Conservation (phyloP, 2,888 invertebrate genomes). For the Andrena hattorfiana region DNA sequence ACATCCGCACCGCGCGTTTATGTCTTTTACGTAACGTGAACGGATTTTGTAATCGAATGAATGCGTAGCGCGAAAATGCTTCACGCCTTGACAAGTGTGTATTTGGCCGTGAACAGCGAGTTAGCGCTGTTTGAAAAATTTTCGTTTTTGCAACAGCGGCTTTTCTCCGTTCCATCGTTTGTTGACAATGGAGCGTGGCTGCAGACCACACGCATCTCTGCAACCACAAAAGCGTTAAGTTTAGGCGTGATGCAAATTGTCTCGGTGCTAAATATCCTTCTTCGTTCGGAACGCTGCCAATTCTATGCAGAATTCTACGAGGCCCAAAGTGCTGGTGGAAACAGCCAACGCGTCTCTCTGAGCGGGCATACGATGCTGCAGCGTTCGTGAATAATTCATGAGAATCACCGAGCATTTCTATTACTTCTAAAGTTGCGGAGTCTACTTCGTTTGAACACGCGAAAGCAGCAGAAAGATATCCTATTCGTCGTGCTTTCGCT, state of each 20-base stretch:
- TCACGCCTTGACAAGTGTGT: background rate
- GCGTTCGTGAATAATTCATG: conserved; percentile 29
- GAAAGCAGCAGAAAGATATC: conserved; percentile 22
- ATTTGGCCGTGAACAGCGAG: too few species aligned
- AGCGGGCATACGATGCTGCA: background rate
- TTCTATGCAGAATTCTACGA: background rate
- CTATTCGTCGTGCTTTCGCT: conserved; percentile 24
- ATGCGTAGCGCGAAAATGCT: conserved; percentile 21
- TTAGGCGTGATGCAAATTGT: too few species aligned
- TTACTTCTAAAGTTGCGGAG: background rate
- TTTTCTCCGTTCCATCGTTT: too few species aligned
- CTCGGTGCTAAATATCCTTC: too few species aligned
- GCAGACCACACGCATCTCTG: too few species aligned
- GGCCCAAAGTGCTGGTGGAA: conserved; percentile 11
- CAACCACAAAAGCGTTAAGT: too few species aligned
- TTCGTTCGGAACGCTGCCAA: background rate
- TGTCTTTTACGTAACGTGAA: conserved; percentile 38
- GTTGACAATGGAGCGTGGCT: too few species aligned
- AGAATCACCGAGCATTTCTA: conserved; percentile 8
- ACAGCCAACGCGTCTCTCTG: conserved; percentile 2
- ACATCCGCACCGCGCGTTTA: conserved; percentile 38
- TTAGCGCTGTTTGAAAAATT: too few species aligned
- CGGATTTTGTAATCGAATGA: conserved; percentile 47
- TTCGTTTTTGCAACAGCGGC: too few species aligned
- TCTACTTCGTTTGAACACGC: background rate